Evolutionary conservation across 1,140 invertebrate species (phyloP), one percentile per base, ranked within the genome.

Genomic region (Limonius californicus): DNA sequence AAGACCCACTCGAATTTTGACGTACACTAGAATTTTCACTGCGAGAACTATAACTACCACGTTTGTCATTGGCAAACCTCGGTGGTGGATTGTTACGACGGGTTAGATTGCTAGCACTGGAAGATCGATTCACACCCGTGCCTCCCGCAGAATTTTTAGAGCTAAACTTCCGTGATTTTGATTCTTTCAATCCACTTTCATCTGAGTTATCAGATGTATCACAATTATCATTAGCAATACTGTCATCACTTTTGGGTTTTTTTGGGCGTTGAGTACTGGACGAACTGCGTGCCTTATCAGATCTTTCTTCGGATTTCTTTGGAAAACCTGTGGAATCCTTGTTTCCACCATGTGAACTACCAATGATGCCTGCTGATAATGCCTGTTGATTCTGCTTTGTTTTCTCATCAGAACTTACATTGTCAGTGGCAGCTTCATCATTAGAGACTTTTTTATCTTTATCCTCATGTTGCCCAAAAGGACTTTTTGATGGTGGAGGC

Each of bases 401-500:
- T 71, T 89, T 89, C 68, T 88, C 87, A 12, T 58, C 58, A 8
- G 72, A 66, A 43, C 80, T 76, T 3, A 70, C 62, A 62, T 75
- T 77, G n/a, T 39, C 35, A 62, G 80, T 79, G 59, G 73, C 64
- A 61, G 76, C 75, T 23, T 73, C 66, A n/a, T 76, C 72, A 53
- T 45, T 62, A 12, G 64, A 59, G 14, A 47, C 21, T 53, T 71
- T 71, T 54, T 70, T 68, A 11, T 73, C 69, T 30, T 65, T 77
- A n/a, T 76, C 72, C 11, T 71, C 65, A 23, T 79, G 78, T 16
- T 81, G 77, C 32, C 85, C 76, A 67, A 91, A 91, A 12, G 88
- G 88, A 73, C 87, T 89, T 65, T 89, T 89, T 16, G 85, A 86
- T 54, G 87, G 85, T 1, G 87, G 88, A 7, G 88, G 88, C 0